Percentiles rank a stretch among this genome's conserved stretches.
Conservation (phyloP, 2,888 invertebrate genomes). For the Sthenelais limicola region DNA sequence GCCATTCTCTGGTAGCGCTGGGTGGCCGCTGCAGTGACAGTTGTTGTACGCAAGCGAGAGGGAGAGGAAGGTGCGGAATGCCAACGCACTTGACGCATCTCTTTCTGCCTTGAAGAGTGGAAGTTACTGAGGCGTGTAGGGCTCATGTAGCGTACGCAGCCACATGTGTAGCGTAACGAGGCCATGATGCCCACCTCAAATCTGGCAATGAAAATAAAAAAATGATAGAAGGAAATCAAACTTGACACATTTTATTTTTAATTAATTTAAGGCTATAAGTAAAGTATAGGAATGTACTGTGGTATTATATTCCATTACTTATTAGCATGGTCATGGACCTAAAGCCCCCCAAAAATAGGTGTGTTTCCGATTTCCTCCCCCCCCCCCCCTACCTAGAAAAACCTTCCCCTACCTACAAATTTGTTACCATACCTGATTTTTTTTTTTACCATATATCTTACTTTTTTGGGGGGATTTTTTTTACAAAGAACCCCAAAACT, state of each 20-base stretch:
- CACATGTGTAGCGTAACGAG: slow-evolving; percentile 18
- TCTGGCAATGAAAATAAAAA: background rate
- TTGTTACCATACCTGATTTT: no score
- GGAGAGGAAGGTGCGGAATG: slow-evolving; percentile 13
- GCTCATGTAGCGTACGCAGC: slow-evolving; percentile 33
- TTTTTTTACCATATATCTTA: no score
- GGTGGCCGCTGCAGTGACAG: background rate
- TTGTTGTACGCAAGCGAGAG: slow-evolving; percentile 9
- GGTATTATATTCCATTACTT: background rate
- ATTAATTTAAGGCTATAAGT: background rate
- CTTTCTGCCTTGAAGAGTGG: background rate
- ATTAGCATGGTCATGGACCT: no score
- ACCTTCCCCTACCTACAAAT: no score
- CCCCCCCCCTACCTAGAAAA: no score
- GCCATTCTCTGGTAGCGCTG: background rate
- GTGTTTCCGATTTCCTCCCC: no score
- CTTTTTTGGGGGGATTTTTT: no score
- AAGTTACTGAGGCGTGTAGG: slow-evolving; percentile 6
- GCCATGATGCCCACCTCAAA: background rate
- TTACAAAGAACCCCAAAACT: no score
- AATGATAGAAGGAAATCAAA: no score
- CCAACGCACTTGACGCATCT: background rate
- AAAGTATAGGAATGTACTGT: background rate
- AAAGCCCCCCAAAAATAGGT: no score
- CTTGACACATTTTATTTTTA: slow-evolving; percentile 7